Percentiles rank a stretch among this genome's conserved stretches.
These are phyloP conservation scores for Drosophila nasuta DNA, from an alignment of 1,140 invertebrate species.

Conservation along the genomic window DNA sequence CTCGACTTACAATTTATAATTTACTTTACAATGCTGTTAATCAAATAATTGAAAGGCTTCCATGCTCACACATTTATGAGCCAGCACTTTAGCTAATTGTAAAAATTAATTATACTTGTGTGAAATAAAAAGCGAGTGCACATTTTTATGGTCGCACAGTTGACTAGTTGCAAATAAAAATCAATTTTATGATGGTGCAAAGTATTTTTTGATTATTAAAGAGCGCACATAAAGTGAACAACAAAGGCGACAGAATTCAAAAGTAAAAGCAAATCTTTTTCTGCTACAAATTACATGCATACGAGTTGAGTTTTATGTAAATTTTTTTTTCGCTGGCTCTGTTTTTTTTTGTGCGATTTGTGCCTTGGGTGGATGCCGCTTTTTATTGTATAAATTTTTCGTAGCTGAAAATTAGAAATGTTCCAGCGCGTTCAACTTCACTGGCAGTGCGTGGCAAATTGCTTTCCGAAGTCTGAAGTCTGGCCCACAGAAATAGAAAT, in stretches of 20 bases:
- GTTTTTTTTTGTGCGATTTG: conserved; percentile 17
- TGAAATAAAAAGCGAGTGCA: not conserved
- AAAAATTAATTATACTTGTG: conserved; percentile 1
- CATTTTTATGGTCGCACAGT: not conserved
- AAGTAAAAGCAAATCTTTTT: conserved; percentile 64
- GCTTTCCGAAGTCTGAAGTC: conserved; percentile 79
- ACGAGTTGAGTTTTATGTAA: conserved; percentile 58
- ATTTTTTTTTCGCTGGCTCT: conserved; percentile 38
- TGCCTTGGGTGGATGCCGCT: conserved; percentile 50
- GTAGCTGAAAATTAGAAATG: conserved; percentile 84
- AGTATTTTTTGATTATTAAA: conserved; percentile 37
- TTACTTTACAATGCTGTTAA: conserved; percentile 10
- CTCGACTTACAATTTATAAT: conserved; percentile 7
- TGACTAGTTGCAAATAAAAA: conserved; percentile 13
- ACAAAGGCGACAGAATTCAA: conserved; percentile 8
- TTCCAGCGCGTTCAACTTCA: conserved; percentile 81
- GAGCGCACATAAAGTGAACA: not conserved
- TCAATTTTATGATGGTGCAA: conserved; percentile 16
- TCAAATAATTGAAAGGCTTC: conserved; percentile 17
- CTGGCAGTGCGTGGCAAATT: conserved; percentile 83
- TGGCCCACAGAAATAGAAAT: conserved; percentile 32
- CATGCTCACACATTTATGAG: conserved; percentile 1
- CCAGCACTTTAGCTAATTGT: not conserved
- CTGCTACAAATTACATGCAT: conserved; percentile 58
- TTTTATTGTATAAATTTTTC: conserved; percentile 79